A percentile compares a stretch with the other conserved stretches of the same genome.
phyloP scores from a whole-genome alignment of 2,797 vertebrate genomes.

The Muraenolepis orangiensis region DNA sequence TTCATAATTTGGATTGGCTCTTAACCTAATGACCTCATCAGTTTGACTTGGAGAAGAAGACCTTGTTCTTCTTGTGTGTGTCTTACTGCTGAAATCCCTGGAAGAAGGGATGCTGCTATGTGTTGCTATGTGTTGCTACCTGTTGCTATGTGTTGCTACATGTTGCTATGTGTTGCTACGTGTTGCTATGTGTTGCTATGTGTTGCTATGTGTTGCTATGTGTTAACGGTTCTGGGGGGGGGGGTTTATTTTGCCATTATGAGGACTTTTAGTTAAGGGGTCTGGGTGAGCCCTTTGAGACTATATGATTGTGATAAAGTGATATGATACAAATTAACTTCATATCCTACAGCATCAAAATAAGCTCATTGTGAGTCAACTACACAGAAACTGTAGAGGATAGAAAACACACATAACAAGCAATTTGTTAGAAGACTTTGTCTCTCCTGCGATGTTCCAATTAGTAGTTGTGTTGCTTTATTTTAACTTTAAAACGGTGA shows the following conservation, averaged over 20 bases:
- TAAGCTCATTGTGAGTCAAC: no score
- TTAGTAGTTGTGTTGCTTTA: background rate
- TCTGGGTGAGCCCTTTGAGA: background rate
- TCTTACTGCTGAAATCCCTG: no score
- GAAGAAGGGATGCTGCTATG: no score
- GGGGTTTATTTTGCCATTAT: background rate
- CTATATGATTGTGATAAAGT: background rate
- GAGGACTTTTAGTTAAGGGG: background rate
- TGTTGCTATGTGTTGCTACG: no score
- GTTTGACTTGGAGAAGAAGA: background rate
- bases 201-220: background rate
- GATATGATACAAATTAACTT: background rate
- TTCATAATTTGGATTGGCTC: background rate
- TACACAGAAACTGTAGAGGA: background rate
- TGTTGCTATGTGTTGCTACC: no score
- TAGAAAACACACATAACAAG: background rate
- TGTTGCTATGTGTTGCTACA: no score
- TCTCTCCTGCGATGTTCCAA: background rate
- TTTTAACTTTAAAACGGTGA: background rate
- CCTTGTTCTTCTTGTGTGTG: no score
- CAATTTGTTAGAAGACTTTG: background rate
- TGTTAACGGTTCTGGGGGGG: background rate
- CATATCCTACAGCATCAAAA: background rate
- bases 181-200: no score
- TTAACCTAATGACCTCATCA: conserved; percentile 2